Base-by-base conservation (phyloP, 1,140 invertebrate species). In the Neodiprion fabricii region DNA sequence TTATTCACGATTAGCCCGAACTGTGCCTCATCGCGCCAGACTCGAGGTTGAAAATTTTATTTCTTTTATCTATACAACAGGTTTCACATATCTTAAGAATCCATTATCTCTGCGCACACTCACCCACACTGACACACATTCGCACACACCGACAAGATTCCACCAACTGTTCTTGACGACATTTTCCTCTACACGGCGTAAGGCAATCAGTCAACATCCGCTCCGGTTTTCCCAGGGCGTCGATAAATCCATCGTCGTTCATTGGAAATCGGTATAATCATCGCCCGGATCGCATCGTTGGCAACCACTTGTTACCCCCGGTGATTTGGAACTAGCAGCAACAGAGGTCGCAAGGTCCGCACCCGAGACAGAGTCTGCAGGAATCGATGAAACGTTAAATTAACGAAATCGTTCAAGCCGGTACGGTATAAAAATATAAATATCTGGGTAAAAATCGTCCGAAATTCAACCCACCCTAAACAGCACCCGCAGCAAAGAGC, bases 1-100 rank as follows among this genome's bases (percentile, higher is more conserved):
- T 12, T 14, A 61, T 61, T 61, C 53, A 61, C 53, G 53, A 61
- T 61, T 61, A 61, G 53, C n/a, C 53, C n/a, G n/a, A 9, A 14
- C n/a, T 61, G 11, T 9, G 53, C 28, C 4, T 61, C n/a, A 61
- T 61, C 7, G 28, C 28, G 11, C 53, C 53, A 61, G 53, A 17
- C n/a, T 61, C 53, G 53, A 61, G 53, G 53, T 61, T 61, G 3
- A 61, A 17, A 61, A 61, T 61, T 61, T 61, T 61, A 61, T 61
- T 61, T 11, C 3, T 17, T 14, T 12, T 11, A 61, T 61, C 53
- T 14, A 61, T 61, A 61, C 53, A 61, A 61, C 53, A 61, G n/a
- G 53, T 61, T 61, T 11, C 53, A 5, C 53, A 14, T 61, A 61
- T 61, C 53, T 61, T 61, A 61, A 61, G 53, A 61, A 61, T 61